A percentile compares a stretch with the other conserved stretches of the same genome.
phyloP scores from a whole-genome alignment of 1,140 invertebrate species.

The Anastatus disparis region DNA sequence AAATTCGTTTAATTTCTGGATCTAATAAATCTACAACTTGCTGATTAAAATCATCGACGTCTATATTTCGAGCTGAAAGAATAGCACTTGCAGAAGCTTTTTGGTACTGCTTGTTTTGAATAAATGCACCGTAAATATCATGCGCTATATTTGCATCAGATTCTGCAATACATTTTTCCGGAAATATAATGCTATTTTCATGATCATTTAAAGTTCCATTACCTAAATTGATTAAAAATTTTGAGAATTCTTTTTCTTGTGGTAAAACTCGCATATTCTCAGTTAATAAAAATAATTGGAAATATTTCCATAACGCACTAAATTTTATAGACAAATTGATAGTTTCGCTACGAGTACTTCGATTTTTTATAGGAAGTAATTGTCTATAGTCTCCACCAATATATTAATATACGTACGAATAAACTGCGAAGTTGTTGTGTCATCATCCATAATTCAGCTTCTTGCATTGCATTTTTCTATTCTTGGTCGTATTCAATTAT shows the following conservation, averaged over 20 bases:
- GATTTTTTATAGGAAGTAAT: slow-evolving; percentile 39
- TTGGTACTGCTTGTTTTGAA: background rate
- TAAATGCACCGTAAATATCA: no score
- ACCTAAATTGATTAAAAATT: no score
- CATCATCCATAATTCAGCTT: slow-evolving; percentile 33
- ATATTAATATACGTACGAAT: slow-evolving; percentile 31
- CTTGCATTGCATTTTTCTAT: slow-evolving; percentile 53
- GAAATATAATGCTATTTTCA: slow-evolving; percentile 25
- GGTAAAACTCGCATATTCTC: no score
- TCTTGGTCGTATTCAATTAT: slow-evolving; percentile 21
- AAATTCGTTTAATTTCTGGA: background rate
- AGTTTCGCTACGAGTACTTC: slow-evolving; percentile 42
- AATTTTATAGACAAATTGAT: no score
- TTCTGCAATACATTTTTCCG: slow-evolving; percentile 12
- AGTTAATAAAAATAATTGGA: no score
- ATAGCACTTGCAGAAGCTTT: background rate
- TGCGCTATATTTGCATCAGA: no score
- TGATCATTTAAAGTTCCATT: slow-evolving; percentile 38
- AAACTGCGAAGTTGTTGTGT: slow-evolving; percentile 13
- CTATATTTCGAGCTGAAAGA: no score
- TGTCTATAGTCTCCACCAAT: no score
- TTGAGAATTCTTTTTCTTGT: no score
- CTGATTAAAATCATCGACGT: slow-evolving; percentile 30
- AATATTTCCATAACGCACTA: no score
- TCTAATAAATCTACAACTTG: slow-evolving; percentile 14